Evolutionary conservation across 2,113 vertebrate species (phyloP).

Genomic region (Cranoglanis bouderius): DNA sequence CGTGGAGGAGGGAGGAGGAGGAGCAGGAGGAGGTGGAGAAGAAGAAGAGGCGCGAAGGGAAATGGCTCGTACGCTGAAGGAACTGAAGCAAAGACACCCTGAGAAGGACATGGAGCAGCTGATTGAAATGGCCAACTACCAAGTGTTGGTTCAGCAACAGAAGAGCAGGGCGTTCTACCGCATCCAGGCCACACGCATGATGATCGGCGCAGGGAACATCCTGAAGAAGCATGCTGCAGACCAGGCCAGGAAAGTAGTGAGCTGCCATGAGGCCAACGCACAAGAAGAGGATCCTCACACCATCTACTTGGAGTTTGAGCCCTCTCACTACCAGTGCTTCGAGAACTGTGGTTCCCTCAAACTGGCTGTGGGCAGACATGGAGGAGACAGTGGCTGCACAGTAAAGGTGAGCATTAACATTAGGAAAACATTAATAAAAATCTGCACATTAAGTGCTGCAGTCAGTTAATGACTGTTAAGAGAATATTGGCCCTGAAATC

Average conservation of each 20-base stretch:
- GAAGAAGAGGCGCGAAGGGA: slow-evolving; percentile 77
- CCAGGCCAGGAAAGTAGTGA: slow-evolving; percentile 81
- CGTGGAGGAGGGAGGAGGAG: slow-evolving; percentile 69
- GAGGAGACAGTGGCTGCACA: slow-evolving; percentile 75
- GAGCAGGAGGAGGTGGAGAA: slow-evolving; percentile 67
- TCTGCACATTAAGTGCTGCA: background rate
- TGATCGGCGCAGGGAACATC: slow-evolving; percentile 85
- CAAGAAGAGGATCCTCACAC: slow-evolving; percentile 80
- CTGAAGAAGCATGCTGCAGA: slow-evolving; percentile 83
- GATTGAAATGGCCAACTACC: slow-evolving; percentile 85
- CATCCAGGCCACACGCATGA: slow-evolving; percentile 84
- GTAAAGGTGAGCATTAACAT: slow-evolving; percentile 68
- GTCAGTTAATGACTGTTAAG: slow-evolving; percentile 17
- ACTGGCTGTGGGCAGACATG: slow-evolving; percentile 72
- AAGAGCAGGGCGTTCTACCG: slow-evolving; percentile 85
- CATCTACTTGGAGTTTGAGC: slow-evolving; percentile 80
- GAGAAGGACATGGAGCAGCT: slow-evolving; percentile 85
- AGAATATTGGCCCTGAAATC: slow-evolving; percentile 19
- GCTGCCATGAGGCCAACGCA: slow-evolving; percentile 74
- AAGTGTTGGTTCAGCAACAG: slow-evolving; percentile 81
- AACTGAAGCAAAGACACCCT: slow-evolving; percentile 79
- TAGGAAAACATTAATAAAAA: background rate
- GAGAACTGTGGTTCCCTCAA: slow-evolving; percentile 84
- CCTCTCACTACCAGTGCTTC: slow-evolving; percentile 81
- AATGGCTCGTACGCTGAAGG: slow-evolving; percentile 81